These are phyloP conservation scores for Merodon equestris DNA, from an alignment of 2,888 invertebrate genomes.

Conservation along the genomic window DNA sequence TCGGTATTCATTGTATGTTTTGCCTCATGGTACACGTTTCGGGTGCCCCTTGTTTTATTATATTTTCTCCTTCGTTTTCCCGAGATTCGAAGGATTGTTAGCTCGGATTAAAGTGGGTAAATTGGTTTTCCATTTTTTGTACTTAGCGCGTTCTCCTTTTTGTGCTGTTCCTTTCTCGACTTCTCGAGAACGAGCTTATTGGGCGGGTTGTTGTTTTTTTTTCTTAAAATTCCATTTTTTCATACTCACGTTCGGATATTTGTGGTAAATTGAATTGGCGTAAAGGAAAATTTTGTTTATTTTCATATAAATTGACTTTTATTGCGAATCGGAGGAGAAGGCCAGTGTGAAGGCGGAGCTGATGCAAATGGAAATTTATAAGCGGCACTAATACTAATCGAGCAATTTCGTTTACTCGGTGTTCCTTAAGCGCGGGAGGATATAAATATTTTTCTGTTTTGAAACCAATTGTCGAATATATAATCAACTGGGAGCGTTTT, in stretches of 20 bases:
- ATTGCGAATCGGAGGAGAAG: constrained; percentile 17
- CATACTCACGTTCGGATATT: constrained; percentile 29
- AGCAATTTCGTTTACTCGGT: constrained; percentile 21
- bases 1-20: constrained; percentile 56
- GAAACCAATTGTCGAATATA: too few relatives aligned
- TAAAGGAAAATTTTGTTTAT: constrained; percentile 60
- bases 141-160: constrained; percentile 3
- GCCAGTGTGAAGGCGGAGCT: constrained; percentile 1
- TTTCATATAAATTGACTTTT: constrained; percentile 64
- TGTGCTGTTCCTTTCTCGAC: too few relatives aligned
- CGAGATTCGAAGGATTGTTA: constrained; percentile 37
- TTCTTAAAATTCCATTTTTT: constrained; percentile 48
- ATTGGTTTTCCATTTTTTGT: constrained; percentile 57
- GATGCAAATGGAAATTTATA: constrained; percentile 53
- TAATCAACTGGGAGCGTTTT: too few relatives aligned
- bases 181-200: too few relatives aligned
- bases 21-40: constrained; percentile 15
- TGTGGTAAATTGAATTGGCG: constrained; percentile 63
- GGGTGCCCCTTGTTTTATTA: constrained; percentile 5
- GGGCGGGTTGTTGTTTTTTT: constrained; percentile 39
- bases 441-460: too few relatives aligned
- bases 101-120: constrained; percentile 57
- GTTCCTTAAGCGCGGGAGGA: too few relatives aligned
- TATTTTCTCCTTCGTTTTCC: constrained; percentile 1
- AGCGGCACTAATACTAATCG: constrained; percentile 40